Evolutionary conservation across 2,113 vertebrate species (phyloP).

Genomic region (Paradoxurus hermaphroditus): DNA sequence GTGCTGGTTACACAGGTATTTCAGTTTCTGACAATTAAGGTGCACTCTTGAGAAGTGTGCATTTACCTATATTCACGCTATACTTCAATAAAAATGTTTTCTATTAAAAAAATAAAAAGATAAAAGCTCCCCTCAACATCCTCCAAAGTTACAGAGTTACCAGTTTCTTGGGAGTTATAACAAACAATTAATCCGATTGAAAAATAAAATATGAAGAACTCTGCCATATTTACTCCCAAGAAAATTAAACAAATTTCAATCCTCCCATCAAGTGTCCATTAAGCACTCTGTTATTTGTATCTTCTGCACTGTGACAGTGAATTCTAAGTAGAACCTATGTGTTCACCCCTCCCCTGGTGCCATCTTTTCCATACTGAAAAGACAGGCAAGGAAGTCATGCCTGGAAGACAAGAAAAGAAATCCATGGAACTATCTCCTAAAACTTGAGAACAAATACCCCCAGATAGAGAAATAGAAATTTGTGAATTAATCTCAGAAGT

Average conservation of each 20-base stretch:
- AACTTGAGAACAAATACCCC: neutral
- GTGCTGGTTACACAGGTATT: neutral
- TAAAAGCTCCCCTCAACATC: too few relatives aligned
- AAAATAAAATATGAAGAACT: neutral
- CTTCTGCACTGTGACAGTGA: accelerated
- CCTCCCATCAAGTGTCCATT: neutral
- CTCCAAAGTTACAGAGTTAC: neutral
- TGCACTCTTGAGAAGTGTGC: neutral
- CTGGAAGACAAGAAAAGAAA: neutral
- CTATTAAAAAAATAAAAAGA: neutral
- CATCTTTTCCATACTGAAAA: neutral
- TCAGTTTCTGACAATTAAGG: neutral
- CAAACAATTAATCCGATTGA: neutral
- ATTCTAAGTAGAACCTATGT: neutral
- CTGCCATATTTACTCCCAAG: neutral
- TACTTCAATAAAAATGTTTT: neutral
- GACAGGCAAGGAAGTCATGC: neutral
- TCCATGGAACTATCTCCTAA: neutral
- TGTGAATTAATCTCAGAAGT: neutral
- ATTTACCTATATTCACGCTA: neutral
- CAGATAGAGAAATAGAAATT: neutral
- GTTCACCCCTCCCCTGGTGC: neutral
- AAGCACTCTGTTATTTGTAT: neutral
- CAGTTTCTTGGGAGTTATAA: neutral
- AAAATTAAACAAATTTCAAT: neutral